Conservation (phyloP, 2,888 invertebrate genomes). For the Heliconius ethilla region DNA sequence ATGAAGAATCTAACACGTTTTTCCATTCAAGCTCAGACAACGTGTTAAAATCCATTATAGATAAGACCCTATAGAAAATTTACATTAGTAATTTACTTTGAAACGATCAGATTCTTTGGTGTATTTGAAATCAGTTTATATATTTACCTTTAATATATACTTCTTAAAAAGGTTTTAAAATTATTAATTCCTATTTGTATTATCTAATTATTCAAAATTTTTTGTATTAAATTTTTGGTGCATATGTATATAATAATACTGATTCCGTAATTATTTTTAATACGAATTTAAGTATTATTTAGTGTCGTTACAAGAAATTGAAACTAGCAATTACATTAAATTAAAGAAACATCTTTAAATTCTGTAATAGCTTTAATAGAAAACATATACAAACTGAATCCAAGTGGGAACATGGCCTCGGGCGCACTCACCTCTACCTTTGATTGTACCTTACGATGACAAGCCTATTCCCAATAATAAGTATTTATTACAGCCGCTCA, state of each 20-base stretch:
- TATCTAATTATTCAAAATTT: no score
- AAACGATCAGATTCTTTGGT: neutral
- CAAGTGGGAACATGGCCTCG: slow-evolving; percentile 72
- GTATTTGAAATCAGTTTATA: neutral
- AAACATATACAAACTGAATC: slow-evolving; percentile 55
- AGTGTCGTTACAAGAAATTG: neutral
- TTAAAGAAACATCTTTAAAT: slow-evolving; percentile 41
- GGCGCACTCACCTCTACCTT: slow-evolving; percentile 65
- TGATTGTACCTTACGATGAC: slow-evolving; percentile 81
- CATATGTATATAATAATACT: neutral
- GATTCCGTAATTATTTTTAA: neutral
- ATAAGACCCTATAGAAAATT: slow-evolving; percentile 16
- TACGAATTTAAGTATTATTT: neutral
- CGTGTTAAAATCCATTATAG: slow-evolving; percentile 25
- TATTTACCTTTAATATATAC: neutral
- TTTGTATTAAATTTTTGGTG: no score
- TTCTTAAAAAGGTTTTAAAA: neutral
- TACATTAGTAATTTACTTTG: slow-evolving; percentile 14
- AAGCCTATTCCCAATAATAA: slow-evolving; percentile 74
- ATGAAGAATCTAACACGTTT: slow-evolving; percentile 39
- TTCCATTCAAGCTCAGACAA: slow-evolving; percentile 26
- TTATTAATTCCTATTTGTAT: neutral
- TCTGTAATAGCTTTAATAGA: slow-evolving; percentile 44
- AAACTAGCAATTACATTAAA: slow-evolving; percentile 34
- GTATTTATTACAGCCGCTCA: slow-evolving; percentile 70